Percentiles rank a stretch among this genome's conserved stretches.
Evolutionary conservation across 2,888 invertebrate species (phyloP).

Genomic region (Hipparchia sbordonii): DNA sequence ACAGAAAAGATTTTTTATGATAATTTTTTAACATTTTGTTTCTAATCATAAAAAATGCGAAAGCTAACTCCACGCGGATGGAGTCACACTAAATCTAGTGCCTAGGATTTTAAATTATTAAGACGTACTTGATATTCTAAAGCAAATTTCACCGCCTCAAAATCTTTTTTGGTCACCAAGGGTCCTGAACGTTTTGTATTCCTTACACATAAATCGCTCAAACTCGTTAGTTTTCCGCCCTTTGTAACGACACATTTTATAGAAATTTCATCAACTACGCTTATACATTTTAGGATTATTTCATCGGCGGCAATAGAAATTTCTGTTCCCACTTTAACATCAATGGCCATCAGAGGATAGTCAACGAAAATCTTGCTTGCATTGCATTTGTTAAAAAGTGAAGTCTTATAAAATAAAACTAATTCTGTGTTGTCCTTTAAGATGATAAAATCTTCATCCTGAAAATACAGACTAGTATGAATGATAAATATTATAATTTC

Average conservation of each 20-base stretch:
- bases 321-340: constrained; percentile 50
- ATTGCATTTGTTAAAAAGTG: constrained; percentile 52
- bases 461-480: constrained; percentile 18
- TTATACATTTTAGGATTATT: constrained; percentile 50
- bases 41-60: not conserved
- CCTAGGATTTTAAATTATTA: no score
- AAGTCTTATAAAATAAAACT: constrained; percentile 48
- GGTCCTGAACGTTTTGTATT: constrained; percentile 51
- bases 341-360: constrained; percentile 49
- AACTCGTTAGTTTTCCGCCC: constrained; percentile 47
- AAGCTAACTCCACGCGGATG: no score
- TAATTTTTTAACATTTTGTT: not conserved
- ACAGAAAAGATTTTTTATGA: constrained; percentile 5
- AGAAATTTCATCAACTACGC: constrained; percentile 46
- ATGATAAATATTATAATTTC: not conserved
- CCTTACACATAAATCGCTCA: constrained; percentile 51
- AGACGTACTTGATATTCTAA: constrained; percentile 52
- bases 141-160: constrained; percentile 54
- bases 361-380: constrained; percentile 54
- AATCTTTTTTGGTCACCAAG: constrained; percentile 51
- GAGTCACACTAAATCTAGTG: no score
- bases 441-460: constrained; percentile 38
- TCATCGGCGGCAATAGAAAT: constrained; percentile 51
- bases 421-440: constrained; percentile 40
- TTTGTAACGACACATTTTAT: constrained; percentile 52